phyloP scores from a whole-genome alignment of 2,888 invertebrate genomes.

The Clistopyga incitator region DNA sequence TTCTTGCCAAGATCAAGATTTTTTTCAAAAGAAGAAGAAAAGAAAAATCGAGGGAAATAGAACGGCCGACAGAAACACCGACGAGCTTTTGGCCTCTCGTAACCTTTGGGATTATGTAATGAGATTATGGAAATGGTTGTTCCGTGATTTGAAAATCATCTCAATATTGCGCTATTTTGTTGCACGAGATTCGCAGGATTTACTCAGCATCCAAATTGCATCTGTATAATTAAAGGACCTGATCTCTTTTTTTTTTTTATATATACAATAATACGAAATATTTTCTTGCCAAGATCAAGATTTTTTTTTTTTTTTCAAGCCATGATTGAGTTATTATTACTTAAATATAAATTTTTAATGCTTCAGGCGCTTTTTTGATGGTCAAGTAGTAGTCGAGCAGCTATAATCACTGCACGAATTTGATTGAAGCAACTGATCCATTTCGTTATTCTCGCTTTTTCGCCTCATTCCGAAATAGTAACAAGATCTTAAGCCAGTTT shows the following conservation, averaged over 20 bases:
- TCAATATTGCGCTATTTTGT: too few relatives aligned
- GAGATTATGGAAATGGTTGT: background rate
- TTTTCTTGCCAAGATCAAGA: too few relatives aligned
- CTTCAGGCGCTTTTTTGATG: too few relatives aligned
- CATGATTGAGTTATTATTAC: background rate
- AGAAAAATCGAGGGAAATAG: background rate
- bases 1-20: too few relatives aligned
- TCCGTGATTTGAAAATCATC: too few relatives aligned
- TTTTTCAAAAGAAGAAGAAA: background rate
- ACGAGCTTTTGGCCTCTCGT: background rate
- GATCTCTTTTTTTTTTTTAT: too few relatives aligned
- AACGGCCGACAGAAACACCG: background rate
- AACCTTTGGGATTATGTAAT: background rate
- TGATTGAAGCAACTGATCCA: slow-evolving; percentile 7
- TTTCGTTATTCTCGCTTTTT: slow-evolving; percentile 30
- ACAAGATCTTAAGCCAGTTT: slow-evolving; percentile 72
- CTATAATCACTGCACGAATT: background rate
- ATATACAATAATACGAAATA: too few relatives aligned
- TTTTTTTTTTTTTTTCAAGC: background rate
- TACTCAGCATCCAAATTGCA: too few relatives aligned
- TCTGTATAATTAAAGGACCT: too few relatives aligned
- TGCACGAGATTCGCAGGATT: too few relatives aligned
- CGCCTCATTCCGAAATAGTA: slow-evolving; percentile 77
- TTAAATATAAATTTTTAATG: background rate
- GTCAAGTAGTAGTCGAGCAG: too few relatives aligned